These are phyloP conservation scores for Loripinus fragilis DNA, from an alignment of 2,888 invertebrate genomes.

Conservation along the genomic window DNA sequence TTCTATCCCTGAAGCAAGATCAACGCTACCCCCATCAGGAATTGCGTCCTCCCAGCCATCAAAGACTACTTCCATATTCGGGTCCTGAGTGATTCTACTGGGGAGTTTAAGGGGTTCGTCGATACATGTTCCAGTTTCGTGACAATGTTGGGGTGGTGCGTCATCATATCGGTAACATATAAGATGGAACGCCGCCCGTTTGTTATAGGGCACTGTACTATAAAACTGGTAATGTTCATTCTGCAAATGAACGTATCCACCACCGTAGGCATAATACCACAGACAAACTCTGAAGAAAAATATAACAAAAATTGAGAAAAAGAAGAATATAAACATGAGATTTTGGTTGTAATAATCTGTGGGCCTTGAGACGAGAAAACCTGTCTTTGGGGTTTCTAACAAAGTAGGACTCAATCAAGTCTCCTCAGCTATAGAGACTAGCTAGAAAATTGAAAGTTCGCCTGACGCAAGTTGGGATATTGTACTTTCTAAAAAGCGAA, in stretches of 20 bases:
- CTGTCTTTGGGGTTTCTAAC: no score
- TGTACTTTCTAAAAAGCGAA: no score
- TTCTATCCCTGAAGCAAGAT: constrained; percentile 55
- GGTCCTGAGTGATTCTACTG: constrained; percentile 33
- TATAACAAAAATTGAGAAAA: no score
- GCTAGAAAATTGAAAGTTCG: no score
- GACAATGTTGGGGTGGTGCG: constrained; percentile 42
- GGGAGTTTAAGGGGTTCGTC: constrained; percentile 43
- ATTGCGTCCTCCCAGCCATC: constrained; percentile 59
- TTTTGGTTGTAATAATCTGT: no score
- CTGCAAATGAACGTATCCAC: constrained; percentile 34
- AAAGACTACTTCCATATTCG: constrained; percentile 34
- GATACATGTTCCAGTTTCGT: constrained; percentile 17
- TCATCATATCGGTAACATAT: constrained; percentile 50
- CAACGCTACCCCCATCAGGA: constrained; percentile 26
- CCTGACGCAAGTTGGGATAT: no score
- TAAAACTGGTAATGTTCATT: not conserved
- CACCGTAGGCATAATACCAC: constrained; percentile 35
- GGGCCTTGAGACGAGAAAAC: no score
- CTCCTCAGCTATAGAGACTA: no score
- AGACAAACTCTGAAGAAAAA: constrained; percentile 55
- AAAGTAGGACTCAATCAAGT: no score
- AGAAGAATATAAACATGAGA: no score
- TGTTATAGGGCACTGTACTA: constrained; percentile 26
- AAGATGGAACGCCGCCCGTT: not conserved